These are phyloP conservation scores for Sturmia bella DNA, from an alignment of 2,888 invertebrate genomes.

Conservation along the genomic window DNA sequence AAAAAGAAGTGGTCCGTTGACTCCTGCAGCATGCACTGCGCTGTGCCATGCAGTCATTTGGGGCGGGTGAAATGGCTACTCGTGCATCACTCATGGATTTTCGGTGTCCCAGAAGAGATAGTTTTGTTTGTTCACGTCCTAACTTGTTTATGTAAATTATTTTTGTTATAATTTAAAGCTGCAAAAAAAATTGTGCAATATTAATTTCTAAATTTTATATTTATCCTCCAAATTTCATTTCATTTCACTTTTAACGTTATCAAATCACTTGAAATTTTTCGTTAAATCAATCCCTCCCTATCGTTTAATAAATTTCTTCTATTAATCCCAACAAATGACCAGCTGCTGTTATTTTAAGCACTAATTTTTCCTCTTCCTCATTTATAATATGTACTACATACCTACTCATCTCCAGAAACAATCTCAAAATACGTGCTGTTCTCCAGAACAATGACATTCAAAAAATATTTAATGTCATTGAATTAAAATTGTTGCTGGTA, in stretches of 20 bases:
- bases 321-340: slow-evolving; percentile 5
- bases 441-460: slow-evolving; percentile 2
- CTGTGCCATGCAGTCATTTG: too few relatives aligned
- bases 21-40: too few relatives aligned
- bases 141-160: too few relatives aligned
- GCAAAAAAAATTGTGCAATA: too few relatives aligned
- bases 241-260: background rate
- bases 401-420: background rate
- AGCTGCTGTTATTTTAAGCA: slow-evolving; percentile 22
- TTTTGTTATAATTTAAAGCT: too few relatives aligned
- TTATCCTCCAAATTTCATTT: too few relatives aligned
- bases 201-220: too few relatives aligned
- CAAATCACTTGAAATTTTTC: slow-evolving; percentile 7
- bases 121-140: too few relatives aligned
- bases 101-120: too few relatives aligned
- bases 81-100: too few relatives aligned
- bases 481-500: background rate
- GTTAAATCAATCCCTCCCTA: slow-evolving; percentile 25
- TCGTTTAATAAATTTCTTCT: slow-evolving; percentile 22
- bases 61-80: too few relatives aligned
- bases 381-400: background rate
- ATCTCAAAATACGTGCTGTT: slow-evolving; percentile 18
- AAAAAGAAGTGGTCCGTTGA: too few relatives aligned
- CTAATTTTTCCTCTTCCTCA: slow-evolving; percentile 28
- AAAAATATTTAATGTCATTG: slow-evolving; percentile 10